These are phyloP conservation scores for Clostera curtula DNA, from an alignment of 2,888 invertebrate genomes.

Conservation along the genomic window DNA sequence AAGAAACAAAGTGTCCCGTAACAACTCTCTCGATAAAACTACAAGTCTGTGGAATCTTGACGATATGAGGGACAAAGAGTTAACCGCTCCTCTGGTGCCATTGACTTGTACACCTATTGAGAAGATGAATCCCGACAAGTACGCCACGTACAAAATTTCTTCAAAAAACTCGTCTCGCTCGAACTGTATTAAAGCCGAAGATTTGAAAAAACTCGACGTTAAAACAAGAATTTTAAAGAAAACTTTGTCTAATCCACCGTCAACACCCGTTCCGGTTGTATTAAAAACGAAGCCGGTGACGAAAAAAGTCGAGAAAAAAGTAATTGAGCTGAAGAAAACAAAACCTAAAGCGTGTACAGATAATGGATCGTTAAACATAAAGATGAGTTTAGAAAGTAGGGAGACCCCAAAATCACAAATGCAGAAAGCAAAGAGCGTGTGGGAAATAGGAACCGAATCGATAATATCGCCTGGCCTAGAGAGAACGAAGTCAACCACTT, in stretches of 20 bases:
- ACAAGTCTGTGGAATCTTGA: slow-evolving; percentile 76
- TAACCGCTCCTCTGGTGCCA: slow-evolving; percentile 58
- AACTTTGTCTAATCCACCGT: slow-evolving; percentile 70
- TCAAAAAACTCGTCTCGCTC: slow-evolving; percentile 53
- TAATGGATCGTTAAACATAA: slow-evolving; percentile 58
- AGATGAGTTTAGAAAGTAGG: slow-evolving; percentile 45
- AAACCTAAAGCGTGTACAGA: slow-evolving; percentile 55
- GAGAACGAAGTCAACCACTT: slow-evolving; percentile 67
- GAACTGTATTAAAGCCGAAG: slow-evolving; percentile 59
- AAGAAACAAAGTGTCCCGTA: slow-evolving; percentile 54
- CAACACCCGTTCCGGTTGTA: slow-evolving; percentile 65
- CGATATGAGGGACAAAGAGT: slow-evolving; percentile 71
- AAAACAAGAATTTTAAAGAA: slow-evolving; percentile 72
- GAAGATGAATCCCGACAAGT: slow-evolving; percentile 64
- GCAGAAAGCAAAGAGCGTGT: slow-evolving; percentile 71
- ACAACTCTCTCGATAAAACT: slow-evolving; percentile 70
- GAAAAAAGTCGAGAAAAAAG: slow-evolving; percentile 61
- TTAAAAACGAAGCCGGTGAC: slow-evolving; percentile 56
- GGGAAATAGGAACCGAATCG: slow-evolving; percentile 68
- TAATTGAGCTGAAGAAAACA: slow-evolving; percentile 55
- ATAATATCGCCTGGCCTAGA: slow-evolving; percentile 54
- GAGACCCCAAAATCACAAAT: slow-evolving; percentile 56
- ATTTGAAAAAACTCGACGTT: slow-evolving; percentile 67
- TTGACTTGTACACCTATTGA: slow-evolving; percentile 45
- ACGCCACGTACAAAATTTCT: slow-evolving; percentile 69